Base-by-base conservation (phyloP, 37 sponge, comb jelly and placozoan genomes). In the Aplysina aerophoba region DNA sequence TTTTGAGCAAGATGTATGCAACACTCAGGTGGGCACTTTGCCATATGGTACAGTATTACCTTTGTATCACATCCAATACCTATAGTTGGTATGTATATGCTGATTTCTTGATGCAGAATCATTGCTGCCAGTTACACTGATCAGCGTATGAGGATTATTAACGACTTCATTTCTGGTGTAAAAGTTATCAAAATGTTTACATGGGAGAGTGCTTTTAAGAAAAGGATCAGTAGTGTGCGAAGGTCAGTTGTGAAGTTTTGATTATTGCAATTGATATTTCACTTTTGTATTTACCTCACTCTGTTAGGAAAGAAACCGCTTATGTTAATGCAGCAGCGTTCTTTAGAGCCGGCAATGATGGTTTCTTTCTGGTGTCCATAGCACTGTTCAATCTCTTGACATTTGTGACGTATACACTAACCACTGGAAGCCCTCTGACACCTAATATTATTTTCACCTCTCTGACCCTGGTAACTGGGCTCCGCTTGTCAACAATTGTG, bases 291-390 rank as follows among this genome's bases (percentile, higher is more conserved):
- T 15, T 67, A 12, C 27, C 33, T 81, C 57, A 14, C 4, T 27
- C 16, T 30, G 3, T 44, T 77, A 94, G 95, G 73, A 30, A 62
- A 27, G 95, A 94, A 38, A 84, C 71, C 13, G 21, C 0, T 4
- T 40, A 65, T 5, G 66, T 89, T 34, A 71, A 81, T 34, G 59
- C 69, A 30, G 85, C 82, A 21, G 73, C 81, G 0, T 1, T 91
- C 1, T 81, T 94, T n/a, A 56, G 89, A 28, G 90, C 87, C 16
- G 73, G 62, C 38, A 91, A 90, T 59, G 64, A 88, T 50, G 89
- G 73, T 31, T 85, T 82, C 73, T 85, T 80, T 81, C 56, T 85
- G 1, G 75, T 90, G 17, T 83, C 89, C 4, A 66, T 83, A 27
- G 64, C 81, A 16, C 22, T 89, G 25, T 82, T 87, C 57, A 82